phyloP scores from a whole-genome alignment of 2,113 vertebrate species.

The Scalopus aquaticus region DNA sequence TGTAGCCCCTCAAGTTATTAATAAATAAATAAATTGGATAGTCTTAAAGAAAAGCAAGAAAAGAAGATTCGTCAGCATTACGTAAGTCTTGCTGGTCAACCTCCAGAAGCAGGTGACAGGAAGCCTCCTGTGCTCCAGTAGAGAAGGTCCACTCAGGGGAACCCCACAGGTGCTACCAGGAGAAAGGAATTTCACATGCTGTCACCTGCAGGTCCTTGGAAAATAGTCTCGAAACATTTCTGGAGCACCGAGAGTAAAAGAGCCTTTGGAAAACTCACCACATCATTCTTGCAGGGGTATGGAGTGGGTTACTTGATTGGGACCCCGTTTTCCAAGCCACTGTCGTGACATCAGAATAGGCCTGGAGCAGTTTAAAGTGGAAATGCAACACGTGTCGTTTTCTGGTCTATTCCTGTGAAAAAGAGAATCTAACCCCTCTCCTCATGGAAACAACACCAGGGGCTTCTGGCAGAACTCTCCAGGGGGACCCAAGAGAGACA shows the following conservation, averaged over 20 bases:
- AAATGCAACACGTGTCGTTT: constrained; percentile 21
- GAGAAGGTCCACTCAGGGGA: no score
- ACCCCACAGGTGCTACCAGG: no score
- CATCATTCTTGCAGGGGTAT: not conserved
- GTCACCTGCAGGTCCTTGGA: not conserved
- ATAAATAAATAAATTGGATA: no score
- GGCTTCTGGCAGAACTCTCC: not conserved
- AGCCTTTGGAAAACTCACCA: not conserved
- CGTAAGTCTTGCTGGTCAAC: no score
- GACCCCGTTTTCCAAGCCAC: not conserved
- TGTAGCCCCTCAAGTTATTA: no score
- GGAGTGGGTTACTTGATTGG: not conserved
- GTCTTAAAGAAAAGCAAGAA: no score
- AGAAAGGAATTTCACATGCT: not conserved
- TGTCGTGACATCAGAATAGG: not conserved
- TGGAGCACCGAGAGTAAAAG: not conserved
- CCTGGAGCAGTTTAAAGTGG: not conserved
- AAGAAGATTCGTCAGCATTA: no score
- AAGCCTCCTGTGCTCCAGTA: no score
- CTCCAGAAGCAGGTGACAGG: no score
- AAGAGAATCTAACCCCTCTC: constrained; percentile 21
- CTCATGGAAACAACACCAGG: constrained; percentile 27
- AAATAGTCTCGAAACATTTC: not conserved
- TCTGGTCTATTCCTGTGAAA: constrained; percentile 24
- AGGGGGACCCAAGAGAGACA: constrained; percentile 24